Percentiles rank a stretch among this genome's conserved stretches.
Conservation (phyloP, 30 jellyfish, hydroid and myxozoan species). For the Hydractinia symbiolongicarpus region DNA sequence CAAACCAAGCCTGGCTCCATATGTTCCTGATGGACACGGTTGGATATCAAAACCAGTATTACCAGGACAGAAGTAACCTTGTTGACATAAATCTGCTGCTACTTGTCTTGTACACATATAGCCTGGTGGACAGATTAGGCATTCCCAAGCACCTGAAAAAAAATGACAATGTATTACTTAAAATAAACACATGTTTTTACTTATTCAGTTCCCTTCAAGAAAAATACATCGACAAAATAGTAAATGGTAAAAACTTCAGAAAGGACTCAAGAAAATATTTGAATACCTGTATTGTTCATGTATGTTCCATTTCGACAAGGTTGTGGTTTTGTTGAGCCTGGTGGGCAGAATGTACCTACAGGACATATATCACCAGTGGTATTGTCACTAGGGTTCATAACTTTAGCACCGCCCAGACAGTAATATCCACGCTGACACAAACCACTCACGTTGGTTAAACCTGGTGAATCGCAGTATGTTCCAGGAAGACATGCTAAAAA, state of each 20-base stretch:
- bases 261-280: not conserved
- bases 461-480: constrained; percentile 74
- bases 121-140: constrained; percentile 89
- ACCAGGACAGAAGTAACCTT: constrained; percentile 77
- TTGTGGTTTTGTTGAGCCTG: constrained; percentile 52
- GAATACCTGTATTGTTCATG: constrained; percentile 72
- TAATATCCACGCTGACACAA: constrained; percentile 70
- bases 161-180: not conserved
- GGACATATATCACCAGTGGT: constrained; percentile 81
- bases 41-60: constrained; percentile 70
- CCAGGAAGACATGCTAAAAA: constrained; percentile 87
- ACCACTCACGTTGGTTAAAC: constrained; percentile 50
- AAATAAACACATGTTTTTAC: no score
- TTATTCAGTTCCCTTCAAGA: not conserved
- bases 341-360: constrained; percentile 72
- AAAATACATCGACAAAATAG: not conserved
- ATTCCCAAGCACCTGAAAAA: constrained; percentile 50
- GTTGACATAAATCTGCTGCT: constrained; percentile 81
- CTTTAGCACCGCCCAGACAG: constrained; percentile 58
- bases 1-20: constrained; percentile 66
- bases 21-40: constrained; percentile 92
- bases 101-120: constrained; percentile 68
- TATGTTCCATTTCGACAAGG: constrained; percentile 87
- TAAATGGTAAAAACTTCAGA: not conserved
- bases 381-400: constrained; percentile 48